A percentile compares a stretch with the other conserved stretches of the same genome.
Conservation (phyloP, 2,888 invertebrate genomes). For the Hymenopus coronatus region DNA sequence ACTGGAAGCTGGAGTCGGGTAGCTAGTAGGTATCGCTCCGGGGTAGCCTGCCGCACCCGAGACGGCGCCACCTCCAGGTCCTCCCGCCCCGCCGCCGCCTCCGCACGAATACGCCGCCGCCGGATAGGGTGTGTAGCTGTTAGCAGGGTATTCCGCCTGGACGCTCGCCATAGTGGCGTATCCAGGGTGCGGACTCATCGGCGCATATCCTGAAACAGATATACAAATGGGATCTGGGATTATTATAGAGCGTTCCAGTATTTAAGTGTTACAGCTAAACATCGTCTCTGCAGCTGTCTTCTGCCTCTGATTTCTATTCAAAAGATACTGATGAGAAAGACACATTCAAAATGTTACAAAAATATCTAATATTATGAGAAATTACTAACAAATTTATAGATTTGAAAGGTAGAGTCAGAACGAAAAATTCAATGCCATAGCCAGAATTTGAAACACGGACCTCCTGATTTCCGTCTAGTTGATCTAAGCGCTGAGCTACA, state of each 20-base stretch:
- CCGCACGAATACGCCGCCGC: conserved; percentile 59
- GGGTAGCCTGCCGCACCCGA: conserved; percentile 52
- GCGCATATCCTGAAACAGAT: conserved; percentile 65
- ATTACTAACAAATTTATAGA: too few species aligned
- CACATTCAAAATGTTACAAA: too few species aligned
- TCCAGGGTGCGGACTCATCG: conserved; percentile 81
- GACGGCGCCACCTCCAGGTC: too few species aligned
- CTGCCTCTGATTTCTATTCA: not conserved
- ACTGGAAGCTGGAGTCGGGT: conserved; percentile 48
- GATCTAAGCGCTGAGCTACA: too few species aligned
- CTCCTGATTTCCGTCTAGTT: too few species aligned
- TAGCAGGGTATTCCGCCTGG: conserved; percentile 77
- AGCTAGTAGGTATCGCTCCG: conserved; percentile 42
- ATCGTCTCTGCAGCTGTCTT: not conserved
- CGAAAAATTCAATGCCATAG: too few species aligned
- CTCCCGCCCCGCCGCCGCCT: conserved; percentile 44
- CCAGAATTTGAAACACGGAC: too few species aligned
- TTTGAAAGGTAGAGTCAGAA: too few species aligned
- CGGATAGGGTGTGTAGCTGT: conserved; percentile 68
- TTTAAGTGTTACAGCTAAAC: not conserved
- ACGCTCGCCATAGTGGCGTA: conserved; percentile 67
- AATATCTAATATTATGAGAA: too few species aligned
- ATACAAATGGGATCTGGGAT: conserved; percentile 4
- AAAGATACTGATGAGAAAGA: too few species aligned
- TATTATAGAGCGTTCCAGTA: not conserved